A percentile compares a stretch with the other conserved stretches of the same genome.
These are phyloP conservation scores for Chaenogobius annularis DNA, from an alignment of 2,113 vertebrate species.

Conservation along the genomic window DNA sequence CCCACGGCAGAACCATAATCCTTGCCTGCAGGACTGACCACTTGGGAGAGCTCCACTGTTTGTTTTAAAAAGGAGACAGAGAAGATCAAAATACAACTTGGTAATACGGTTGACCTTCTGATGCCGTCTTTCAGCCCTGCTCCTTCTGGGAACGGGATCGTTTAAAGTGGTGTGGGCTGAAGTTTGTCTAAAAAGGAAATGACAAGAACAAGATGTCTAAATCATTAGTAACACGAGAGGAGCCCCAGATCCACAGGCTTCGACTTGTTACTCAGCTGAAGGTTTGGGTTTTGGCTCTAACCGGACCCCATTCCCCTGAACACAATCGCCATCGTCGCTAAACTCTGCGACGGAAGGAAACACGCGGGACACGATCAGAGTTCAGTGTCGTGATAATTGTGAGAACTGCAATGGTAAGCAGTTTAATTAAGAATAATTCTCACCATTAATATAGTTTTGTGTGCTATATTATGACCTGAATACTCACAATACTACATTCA, in stretches of 20 bases:
- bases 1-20: neutral
- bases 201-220: conserved; percentile 72
- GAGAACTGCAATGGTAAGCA: no score
- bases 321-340: no score
- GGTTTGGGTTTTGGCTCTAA: conserved; percentile 37
- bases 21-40: neutral
- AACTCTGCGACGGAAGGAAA: no score
- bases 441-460: no score
- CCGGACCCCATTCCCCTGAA: neutral
- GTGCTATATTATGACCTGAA: no score
- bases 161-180: conserved; percentile 48
- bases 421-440: no score
- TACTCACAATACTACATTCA: no score
- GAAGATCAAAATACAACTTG: neutral
- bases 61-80: neutral
- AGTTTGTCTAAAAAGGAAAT: conserved; percentile 64
- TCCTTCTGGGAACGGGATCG: conserved; percentile 29
- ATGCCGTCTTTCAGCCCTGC: neutral
- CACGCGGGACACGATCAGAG: no score
- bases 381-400: no score
- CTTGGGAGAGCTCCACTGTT: neutral
- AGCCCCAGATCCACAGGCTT: conserved; percentile 61
- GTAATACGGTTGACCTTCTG: neutral
- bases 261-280: conserved; percentile 57
- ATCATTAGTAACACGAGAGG: conserved; percentile 71